A percentile compares a stretch with the other conserved stretches of the same genome.
Evolutionary conservation across 2,113 vertebrate genomes (phyloP).

Genomic region (Pontoporia blainvillei): DNA sequence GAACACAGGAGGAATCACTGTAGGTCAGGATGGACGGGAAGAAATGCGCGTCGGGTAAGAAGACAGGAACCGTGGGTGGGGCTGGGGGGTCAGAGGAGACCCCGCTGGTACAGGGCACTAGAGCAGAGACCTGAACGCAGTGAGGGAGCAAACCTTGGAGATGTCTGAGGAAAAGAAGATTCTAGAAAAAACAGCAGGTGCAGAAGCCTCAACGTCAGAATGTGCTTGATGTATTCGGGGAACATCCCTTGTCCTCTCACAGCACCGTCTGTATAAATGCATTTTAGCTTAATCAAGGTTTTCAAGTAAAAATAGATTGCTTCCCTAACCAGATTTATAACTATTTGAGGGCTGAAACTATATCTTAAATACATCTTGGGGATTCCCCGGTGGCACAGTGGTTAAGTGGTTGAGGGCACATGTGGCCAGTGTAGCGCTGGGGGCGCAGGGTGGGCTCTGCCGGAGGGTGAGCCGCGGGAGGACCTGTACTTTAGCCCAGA

Average conservation of each 20-base stretch:
- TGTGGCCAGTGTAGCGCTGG: accelerated
- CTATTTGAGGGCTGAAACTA: too few species aligned
- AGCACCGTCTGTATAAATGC: too few species aligned
- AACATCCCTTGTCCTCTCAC: not conserved
- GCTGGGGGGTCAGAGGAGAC: not conserved
- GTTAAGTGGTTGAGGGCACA: accelerated
- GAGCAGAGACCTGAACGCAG: not conserved
- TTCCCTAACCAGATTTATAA: not conserved
- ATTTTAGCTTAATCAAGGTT: not conserved
- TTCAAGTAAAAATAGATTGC: not conserved
- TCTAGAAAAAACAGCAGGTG: not conserved
- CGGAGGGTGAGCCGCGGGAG: accelerated
- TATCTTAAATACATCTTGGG: not conserved
- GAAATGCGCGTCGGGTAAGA: not conserved
- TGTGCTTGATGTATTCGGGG: not conserved
- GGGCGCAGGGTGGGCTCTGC: not conserved
- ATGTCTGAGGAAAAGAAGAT: not conserved
- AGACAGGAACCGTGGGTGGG: accelerated
- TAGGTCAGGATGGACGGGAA: too few species aligned
- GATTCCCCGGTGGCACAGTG: too few species aligned
- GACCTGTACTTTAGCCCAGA: not conserved
- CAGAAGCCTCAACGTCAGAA: not conserved
- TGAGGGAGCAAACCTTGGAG: accelerated
- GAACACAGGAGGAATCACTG: accelerated
- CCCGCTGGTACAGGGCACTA: accelerated